phyloP scores from a whole-genome alignment of 2,888 invertebrate genomes.

The Rhamphomyia laevipes region DNA sequence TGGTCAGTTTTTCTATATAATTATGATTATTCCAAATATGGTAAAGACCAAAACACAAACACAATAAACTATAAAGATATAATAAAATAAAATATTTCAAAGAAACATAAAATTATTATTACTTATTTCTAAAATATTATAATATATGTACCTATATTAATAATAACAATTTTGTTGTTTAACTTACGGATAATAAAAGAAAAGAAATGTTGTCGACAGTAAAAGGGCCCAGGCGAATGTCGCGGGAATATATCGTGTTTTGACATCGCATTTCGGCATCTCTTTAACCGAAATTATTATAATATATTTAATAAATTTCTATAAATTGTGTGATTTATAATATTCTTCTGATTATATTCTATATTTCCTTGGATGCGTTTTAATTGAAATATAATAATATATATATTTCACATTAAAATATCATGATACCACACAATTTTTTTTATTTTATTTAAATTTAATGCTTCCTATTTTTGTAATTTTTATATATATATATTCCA shows the following conservation, averaged over 20 bases:
- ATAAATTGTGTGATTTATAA: no score
- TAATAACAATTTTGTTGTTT: not conserved
- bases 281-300: conserved; percentile 9
- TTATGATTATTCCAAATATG: no score
- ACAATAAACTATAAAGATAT: not conserved
- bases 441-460: no score
- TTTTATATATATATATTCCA: no score
- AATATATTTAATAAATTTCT: no score
- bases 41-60: not conserved
- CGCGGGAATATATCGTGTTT: conserved; percentile 95
- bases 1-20: not conserved
- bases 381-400: no score
- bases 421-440: no score
- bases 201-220: conserved; percentile 82
- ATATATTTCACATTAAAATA: no score
- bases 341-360: no score
- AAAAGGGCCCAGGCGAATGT: conserved; percentile 96
- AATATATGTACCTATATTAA: not conserved
- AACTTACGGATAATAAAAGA: conserved; percentile 97
- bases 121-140: no score
- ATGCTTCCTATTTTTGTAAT: no score
- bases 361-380: no score
- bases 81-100: not conserved
- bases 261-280: conserved; percentile 95
- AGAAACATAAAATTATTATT: not conserved